Evolutionary conservation across 2,797 vertebrate genomes (phyloP).

Genomic region (Alcedo quadribrachys): DNA sequence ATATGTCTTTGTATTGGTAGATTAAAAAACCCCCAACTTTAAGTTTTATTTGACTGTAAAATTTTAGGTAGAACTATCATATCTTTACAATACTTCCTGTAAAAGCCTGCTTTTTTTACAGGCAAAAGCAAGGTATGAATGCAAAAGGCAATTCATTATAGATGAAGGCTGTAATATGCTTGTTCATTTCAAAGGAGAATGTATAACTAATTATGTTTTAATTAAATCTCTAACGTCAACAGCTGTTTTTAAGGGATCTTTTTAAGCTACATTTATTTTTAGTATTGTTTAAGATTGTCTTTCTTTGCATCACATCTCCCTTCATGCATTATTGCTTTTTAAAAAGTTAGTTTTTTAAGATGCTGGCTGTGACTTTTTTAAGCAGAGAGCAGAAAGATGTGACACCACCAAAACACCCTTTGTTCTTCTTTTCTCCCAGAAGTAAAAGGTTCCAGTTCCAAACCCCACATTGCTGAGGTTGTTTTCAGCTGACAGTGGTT

Average conservation of each 20-base stretch:
- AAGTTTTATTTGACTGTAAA: slow-evolving; percentile 33
- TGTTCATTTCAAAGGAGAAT: slow-evolving; percentile 55
- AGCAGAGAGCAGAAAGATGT: neutral
- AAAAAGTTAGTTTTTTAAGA: neutral
- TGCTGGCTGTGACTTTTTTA: neutral
- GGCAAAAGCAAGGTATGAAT: slow-evolving; percentile 29
- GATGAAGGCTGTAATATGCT: slow-evolving; percentile 30
- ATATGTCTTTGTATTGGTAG: neutral
- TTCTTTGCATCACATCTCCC: neutral
- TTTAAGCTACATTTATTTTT: slow-evolving; percentile 69
- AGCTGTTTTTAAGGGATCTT: slow-evolving; percentile 57
- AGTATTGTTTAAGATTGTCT: slow-evolving; percentile 44
- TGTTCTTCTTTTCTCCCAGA: neutral
- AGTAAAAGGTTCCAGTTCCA: neutral
- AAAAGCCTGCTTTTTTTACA: slow-evolving; percentile 33
- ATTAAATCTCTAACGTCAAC: slow-evolving; percentile 64
- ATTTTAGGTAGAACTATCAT: slow-evolving; percentile 20
- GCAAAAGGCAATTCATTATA: slow-evolving; percentile 40
- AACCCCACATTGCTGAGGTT: neutral
- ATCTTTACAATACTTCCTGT: slow-evolving; percentile 20
- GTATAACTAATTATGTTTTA: slow-evolving; percentile 72
- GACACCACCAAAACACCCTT: neutral
- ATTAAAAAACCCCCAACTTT: neutral
- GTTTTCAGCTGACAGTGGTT: neutral
- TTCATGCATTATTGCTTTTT: slow-evolving; percentile 34